These are phyloP conservation scores for Anhinga anhinga DNA, from an alignment of 2,113 vertebrate genomes.

Conservation along the genomic window DNA sequence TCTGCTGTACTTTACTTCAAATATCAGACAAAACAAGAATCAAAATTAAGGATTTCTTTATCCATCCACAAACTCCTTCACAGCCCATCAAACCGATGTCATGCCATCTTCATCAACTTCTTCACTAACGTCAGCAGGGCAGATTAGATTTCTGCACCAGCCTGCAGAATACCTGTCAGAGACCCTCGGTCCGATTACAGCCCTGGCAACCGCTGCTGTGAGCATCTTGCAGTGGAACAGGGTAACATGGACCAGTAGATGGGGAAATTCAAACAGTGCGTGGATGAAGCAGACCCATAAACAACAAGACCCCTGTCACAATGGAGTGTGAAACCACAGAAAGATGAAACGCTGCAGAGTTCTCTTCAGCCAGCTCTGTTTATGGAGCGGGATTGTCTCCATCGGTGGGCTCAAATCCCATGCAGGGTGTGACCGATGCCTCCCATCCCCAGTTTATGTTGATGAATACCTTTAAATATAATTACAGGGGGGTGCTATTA, in stretches of 20 bases:
- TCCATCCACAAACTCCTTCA: neutral
- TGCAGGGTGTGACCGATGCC: neutral
- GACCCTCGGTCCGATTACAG: rapidly evolving
- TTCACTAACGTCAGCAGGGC: neutral
- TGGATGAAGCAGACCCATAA: neutral
- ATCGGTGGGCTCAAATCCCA: neutral
- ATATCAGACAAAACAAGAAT: neutral
- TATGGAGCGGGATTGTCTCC: neutral
- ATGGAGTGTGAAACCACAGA: rapidly evolving
- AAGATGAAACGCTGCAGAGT: neutral
- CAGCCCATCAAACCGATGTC: neutral
- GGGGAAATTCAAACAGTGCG: neutral
- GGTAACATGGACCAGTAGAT: neutral
- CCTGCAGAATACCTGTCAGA: neutral
- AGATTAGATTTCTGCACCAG: neutral
- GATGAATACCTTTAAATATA: neutral
- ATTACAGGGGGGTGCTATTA: neutral
- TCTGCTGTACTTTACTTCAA: neutral
- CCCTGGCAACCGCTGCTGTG: neutral
- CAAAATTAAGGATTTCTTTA: neutral
- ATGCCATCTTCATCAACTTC: neutral
- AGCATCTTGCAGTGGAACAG: neutral
- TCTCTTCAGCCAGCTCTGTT: neutral
- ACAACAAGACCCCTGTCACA: neutral
- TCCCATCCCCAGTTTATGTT: neutral